Conservation (phyloP, 2,888 invertebrate genomes). For the Chamaedrilus cognettii region DNA sequence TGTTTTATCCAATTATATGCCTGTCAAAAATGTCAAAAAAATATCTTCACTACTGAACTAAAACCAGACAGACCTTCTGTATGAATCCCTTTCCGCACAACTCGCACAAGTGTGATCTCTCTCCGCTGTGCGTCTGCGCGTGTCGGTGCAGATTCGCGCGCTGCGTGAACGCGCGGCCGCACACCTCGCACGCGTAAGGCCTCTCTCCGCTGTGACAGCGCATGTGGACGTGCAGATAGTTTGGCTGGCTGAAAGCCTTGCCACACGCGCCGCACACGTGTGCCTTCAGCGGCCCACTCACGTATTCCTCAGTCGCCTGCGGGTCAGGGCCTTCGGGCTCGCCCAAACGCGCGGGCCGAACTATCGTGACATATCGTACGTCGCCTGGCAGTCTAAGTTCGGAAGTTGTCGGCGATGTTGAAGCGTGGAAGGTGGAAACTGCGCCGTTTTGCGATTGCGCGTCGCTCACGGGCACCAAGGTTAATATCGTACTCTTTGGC, state of each 20-base stretch:
- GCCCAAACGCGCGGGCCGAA: too few relatives aligned
- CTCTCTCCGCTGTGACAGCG: constrained; percentile 7
- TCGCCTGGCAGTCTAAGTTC: not conserved
- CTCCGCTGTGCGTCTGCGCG: constrained; percentile 2
- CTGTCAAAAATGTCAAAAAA: too few relatives aligned
- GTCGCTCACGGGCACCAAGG: too few relatives aligned
- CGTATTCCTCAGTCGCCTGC: not conserved
- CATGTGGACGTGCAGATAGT: constrained; percentile 14
- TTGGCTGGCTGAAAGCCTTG: constrained; percentile 15
- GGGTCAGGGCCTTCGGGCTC: not conserved
- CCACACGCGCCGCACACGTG: constrained; percentile 4
- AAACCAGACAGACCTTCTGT: too few relatives aligned
- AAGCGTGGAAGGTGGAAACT: too few relatives aligned
- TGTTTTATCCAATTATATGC: too few relatives aligned
- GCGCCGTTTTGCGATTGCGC: too few relatives aligned
- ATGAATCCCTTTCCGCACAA: constrained; percentile 15
- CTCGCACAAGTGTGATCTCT: constrained; percentile 14
- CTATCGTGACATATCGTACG: not conserved
- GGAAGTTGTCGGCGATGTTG: too few relatives aligned
- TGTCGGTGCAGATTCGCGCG: constrained; percentile 15
- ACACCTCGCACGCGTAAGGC: constrained; percentile 4
- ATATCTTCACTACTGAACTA: too few relatives aligned
- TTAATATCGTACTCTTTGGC: too few relatives aligned
- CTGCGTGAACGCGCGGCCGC: constrained; percentile 8
- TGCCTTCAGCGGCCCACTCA: constrained; percentile 1